A percentile compares a stretch with the other conserved stretches of the same genome.
phyloP scores from a whole-genome alignment of 1,140 invertebrate species.

The Drosophila teissieri region DNA sequence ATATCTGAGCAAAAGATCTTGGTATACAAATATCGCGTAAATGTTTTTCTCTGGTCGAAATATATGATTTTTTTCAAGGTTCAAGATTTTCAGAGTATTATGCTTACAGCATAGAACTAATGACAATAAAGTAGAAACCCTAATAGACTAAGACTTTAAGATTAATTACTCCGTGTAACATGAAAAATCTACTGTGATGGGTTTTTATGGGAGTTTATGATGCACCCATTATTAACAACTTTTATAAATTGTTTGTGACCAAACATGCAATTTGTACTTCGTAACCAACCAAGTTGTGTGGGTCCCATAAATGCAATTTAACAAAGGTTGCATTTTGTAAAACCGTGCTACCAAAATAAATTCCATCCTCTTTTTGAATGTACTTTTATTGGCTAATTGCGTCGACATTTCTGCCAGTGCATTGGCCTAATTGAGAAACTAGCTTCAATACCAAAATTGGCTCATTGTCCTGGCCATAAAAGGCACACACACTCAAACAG shows the following conservation, averaged over 20 bases:
- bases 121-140: slow-evolving; percentile 12
- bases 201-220: neutral
- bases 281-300: too few relatives aligned
- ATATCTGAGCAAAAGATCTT: slow-evolving; percentile 56
- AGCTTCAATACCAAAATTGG: slow-evolving; percentile 53
- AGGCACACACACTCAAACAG: slow-evolving; percentile 47
- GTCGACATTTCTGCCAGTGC: slow-evolving; percentile 42
- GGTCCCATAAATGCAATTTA: too few relatives aligned
- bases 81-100: slow-evolving; percentile 24
- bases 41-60: slow-evolving; percentile 8
- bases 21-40: slow-evolving; percentile 36
- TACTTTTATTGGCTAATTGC: neutral
- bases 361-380: too few relatives aligned
- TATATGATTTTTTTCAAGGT: slow-evolving; percentile 46
- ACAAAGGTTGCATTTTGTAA: too few relatives aligned
- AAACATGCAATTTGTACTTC: too few relatives aligned
- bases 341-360: too few relatives aligned
- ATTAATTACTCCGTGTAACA: too few relatives aligned
- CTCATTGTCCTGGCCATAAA: slow-evolving; percentile 71
- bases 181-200: too few relatives aligned
- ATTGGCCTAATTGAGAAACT: slow-evolving; percentile 60
- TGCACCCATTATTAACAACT: neutral
- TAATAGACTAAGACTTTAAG: too few relatives aligned
- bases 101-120: slow-evolving; percentile 17
- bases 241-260: too few relatives aligned